phyloP scores from a whole-genome alignment of 2,797 vertebrate genomes.

The Danio jaintianensis region DNA sequence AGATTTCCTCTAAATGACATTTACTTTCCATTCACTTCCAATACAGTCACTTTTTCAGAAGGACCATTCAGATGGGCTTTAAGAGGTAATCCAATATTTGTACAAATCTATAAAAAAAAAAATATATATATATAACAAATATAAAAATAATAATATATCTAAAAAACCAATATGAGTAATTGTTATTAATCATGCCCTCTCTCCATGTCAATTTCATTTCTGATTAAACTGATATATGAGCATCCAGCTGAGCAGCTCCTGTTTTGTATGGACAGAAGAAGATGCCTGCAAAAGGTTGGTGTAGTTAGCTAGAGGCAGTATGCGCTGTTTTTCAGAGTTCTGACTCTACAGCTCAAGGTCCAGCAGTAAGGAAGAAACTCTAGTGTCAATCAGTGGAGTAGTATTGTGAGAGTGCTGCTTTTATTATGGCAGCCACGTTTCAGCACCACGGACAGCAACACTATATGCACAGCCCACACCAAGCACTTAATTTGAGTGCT shows the following conservation, averaged over 20 bases:
- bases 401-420: not conserved
- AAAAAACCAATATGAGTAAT: not conserved
- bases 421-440: not conserved
- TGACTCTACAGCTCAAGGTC: not conserved
- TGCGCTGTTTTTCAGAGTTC: not conserved
- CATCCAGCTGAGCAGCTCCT: not conserved
- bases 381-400: not conserved
- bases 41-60: no score
- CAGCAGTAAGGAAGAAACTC: not conserved
- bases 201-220: not conserved
- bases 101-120: conserved; percentile 6
- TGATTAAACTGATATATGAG: not conserved
- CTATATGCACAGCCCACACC: not conserved
- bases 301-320: conserved; percentile 7
- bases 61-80: not conserved
- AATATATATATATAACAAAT: no score
- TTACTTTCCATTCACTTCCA: no score
- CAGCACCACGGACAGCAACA: conserved; percentile 33
- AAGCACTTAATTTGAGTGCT: not conserved
- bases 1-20: no score
- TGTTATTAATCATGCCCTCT: not conserved
- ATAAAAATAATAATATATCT: not conserved
- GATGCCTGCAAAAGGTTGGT: not conserved
- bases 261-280: not conserved
- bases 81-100: conserved; percentile 44